A percentile compares a stretch with the other conserved stretches of the same genome.
These are phyloP conservation scores for Stegodyphus mimosarum DNA, from an alignment of 1,140 invertebrate species.

Conservation along the genomic window DNA sequence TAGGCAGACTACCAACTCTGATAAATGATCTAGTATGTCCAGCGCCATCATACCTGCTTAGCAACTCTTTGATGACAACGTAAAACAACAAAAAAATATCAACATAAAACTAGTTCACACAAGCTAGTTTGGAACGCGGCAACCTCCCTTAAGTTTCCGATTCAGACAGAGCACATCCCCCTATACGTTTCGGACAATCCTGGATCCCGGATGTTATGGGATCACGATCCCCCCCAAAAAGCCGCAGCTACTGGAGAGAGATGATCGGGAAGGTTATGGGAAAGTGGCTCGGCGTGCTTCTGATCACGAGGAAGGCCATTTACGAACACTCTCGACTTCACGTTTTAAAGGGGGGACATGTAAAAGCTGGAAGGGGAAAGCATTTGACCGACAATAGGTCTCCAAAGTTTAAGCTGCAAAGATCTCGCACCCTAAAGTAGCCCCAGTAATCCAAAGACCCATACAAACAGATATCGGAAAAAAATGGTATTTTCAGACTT, in stretches of 20 bases:
- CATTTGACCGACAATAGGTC: background rate
- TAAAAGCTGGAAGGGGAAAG: background rate
- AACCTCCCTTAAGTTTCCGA: no score
- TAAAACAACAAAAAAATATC: no score
- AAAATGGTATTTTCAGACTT: no score
- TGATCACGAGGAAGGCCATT: constrained; percentile 8
- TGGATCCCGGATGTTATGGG: constrained; percentile 33
- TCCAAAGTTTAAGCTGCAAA: background rate
- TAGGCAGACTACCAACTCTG: no score
- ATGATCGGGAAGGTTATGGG: constrained; percentile 45
- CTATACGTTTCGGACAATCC: background rate
- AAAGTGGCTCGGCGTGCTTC: constrained; percentile 51
- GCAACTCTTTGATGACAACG: no score
- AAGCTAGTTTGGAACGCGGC: no score
- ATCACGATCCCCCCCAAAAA: constrained; percentile 13
- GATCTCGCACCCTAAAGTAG: background rate
- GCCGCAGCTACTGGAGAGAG: constrained; percentile 6
- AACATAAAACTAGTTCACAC: no score
- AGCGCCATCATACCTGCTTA: no score
- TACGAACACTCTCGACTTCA: constrained; percentile 23
- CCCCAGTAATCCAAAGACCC: constrained; percentile 46
- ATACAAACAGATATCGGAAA: background rate
- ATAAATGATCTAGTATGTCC: no score
- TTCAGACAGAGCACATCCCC: no score
- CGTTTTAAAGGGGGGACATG: background rate